Percentiles rank a stretch among this genome's conserved stretches.
phyloP scores from a whole-genome alignment of 30 jellyfish, hydroid and myxozoan species.

The Cassiopea andromeda region DNA sequence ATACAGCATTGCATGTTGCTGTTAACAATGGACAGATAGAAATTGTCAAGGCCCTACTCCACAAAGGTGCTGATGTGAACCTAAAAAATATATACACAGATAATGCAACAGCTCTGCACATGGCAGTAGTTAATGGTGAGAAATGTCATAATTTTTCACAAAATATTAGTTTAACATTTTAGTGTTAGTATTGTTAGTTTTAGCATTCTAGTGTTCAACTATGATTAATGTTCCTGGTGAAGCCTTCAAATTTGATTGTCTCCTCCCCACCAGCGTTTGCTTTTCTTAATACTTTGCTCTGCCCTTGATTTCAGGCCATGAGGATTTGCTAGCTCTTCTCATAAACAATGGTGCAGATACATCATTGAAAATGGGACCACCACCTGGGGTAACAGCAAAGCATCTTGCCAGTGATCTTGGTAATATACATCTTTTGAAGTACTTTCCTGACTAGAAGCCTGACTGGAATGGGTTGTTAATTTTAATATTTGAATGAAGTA shows the following conservation, averaged over 20 bases:
- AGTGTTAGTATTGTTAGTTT: not conserved
- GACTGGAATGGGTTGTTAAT: no score
- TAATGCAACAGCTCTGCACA: slow-evolving; percentile 90
- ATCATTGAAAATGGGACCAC: slow-evolving; percentile 60
- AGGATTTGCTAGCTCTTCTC: slow-evolving; percentile 57
- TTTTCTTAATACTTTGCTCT: not conserved
- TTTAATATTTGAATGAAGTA: no score
- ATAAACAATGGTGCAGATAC: slow-evolving; percentile 79
- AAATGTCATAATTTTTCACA: not conserved
- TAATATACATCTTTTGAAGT: not conserved
- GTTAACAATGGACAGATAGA: slow-evolving; percentile 56
- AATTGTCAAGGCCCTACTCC: slow-evolving; percentile 43
- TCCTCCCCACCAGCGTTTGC: no score
- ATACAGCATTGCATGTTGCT: slow-evolving; percentile 76
- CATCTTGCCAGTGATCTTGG: slow-evolving; percentile 73
- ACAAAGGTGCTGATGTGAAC: slow-evolving; percentile 81
- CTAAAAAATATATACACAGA: slow-evolving; percentile 38
- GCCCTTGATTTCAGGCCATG: slow-evolving; percentile 42
- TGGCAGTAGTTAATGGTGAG: slow-evolving; percentile 86
- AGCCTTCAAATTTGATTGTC: not conserved
- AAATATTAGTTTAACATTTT: not conserved
- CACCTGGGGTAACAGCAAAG: slow-evolving; percentile 62
- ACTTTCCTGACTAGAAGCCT: no score
- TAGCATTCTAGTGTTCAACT: not conserved
- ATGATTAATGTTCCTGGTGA: not conserved